Evolutionary conservation across 1,140 invertebrate genomes (phyloP).

Genomic region (Lepidurus apus): DNA sequence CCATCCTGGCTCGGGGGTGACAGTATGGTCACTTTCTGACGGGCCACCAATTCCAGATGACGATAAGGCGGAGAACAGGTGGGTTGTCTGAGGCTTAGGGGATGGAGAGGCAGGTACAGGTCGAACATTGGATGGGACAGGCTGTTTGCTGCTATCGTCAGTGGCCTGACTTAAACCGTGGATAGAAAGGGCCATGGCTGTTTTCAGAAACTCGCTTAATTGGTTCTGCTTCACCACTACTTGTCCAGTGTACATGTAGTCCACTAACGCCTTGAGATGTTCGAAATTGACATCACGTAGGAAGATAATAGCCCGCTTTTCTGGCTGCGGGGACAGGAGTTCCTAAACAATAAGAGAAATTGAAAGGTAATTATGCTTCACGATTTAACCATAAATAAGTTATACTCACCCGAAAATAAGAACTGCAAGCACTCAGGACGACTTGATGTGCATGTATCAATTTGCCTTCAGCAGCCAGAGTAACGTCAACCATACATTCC

Average conservation of each 20-base stretch:
- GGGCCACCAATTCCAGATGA: background rate
- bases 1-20: background rate
- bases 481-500: constrained; percentile 64
- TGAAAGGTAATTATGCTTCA: background rate
- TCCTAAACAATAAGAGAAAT: constrained; percentile 24
- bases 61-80: background rate
- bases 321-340: constrained; percentile 23
- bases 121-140: background rate
- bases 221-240: constrained; percentile 74
- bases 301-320: constrained; percentile 45
- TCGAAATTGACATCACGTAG: constrained; percentile 70
- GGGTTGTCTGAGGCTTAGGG: background rate
- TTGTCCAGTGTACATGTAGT: constrained; percentile 58
- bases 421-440: constrained; percentile 55
- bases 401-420: constrained; percentile 50
- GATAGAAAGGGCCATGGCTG: constrained; percentile 75
- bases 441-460: constrained; percentile 53
- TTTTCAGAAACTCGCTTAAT: constrained; percentile 66
- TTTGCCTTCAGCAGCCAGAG: constrained; percentile 66
- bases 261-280: constrained; percentile 55
- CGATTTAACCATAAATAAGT: background rate
- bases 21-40: background rate
- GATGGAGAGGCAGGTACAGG: background rate
- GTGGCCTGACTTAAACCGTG: constrained; percentile 53
- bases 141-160: background rate